Conservation (phyloP, 2,797 vertebrate genomes). For the Chanos chanos region DNA sequence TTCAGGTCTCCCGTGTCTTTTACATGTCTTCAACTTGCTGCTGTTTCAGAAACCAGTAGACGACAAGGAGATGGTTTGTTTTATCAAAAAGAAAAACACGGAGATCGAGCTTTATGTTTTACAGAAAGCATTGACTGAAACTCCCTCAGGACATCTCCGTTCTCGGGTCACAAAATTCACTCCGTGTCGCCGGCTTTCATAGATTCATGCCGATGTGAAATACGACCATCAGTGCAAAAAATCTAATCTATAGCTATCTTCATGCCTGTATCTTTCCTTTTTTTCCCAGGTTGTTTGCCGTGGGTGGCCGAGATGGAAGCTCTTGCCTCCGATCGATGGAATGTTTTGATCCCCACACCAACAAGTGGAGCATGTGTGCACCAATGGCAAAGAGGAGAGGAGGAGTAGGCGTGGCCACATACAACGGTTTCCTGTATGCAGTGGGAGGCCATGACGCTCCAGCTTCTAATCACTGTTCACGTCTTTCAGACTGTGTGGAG, state of each 20-base stretch:
- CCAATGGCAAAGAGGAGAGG: slow-evolving; percentile 93
- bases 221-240: no score
- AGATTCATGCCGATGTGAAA: no score
- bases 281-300: slow-evolving; percentile 82
- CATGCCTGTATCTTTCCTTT: no score
- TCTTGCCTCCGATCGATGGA: slow-evolving; percentile 96
- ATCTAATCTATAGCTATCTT: no score
- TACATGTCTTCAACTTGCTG: slow-evolving; percentile 26
- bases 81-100: slow-evolving; percentile 26
- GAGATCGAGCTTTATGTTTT: slow-evolving; percentile 16
- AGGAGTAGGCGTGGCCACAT: slow-evolving; percentile 88
- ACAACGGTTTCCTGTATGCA: slow-evolving; percentile 92
- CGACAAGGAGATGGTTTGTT: slow-evolving; percentile 20
- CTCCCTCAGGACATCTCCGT: slow-evolving; percentile 54
- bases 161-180: slow-evolving; percentile 63
- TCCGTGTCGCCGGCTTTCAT: slow-evolving; percentile 44
- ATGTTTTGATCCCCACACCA: slow-evolving; percentile 95
- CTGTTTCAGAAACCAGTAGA: slow-evolving; percentile 9
- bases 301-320: slow-evolving; percentile 92
- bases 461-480: slow-evolving; percentile 91
- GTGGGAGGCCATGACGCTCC: slow-evolving; percentile 96
- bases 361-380: slow-evolving; percentile 94
- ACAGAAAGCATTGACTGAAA: slow-evolving; percentile 37
- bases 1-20: slow-evolving; percentile 26
- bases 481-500: slow-evolving; percentile 92